Evolutionary conservation across 2,797 vertebrate genomes (phyloP), one percentile per base, ranked within the genome.

Genomic region (Eupleurogrammus muticus): DNA sequence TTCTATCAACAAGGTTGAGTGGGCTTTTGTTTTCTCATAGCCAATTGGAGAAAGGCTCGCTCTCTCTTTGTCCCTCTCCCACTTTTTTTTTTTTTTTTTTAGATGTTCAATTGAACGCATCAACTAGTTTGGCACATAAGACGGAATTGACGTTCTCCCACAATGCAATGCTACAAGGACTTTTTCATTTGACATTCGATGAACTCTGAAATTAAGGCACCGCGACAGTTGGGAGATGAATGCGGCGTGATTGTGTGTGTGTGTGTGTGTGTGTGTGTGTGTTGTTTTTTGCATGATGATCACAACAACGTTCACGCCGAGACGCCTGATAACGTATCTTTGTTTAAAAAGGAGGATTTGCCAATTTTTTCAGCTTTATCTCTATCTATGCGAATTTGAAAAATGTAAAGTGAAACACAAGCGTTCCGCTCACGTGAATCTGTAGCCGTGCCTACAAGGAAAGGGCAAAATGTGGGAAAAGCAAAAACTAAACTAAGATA

Each of bases 1-100:
- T 91, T 92, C 87, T 90, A 90, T 91, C 91, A 90, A 89, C 91
- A 92, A 92, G 90, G 91, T 91, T 91, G 91, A 92, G 90, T 90
- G 86, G 86, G 85, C 85, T 91, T 92, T 92, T 92, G 91, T 92
- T 89, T n/a, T 92, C 79, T 88, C 73, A 75, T 75, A 89, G 85
- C 85, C 86, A 90, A 89, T 86, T 88, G 83, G 87, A 92, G 79
- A 81, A 78, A 87, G 84, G 77, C 70, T 79, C n/a, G 47, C 78
- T 68, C 76, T 71, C 50, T 77, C 79, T 87, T 87, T 87, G 85
- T 85, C 69, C 73, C 40, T 53, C 56, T 75, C 54, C 38, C 50
- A n/a, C 19, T 9, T 52, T 73, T 70, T 77, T 76, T 77, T 77
- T 66, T 61, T 32, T 66, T 74, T 76, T 74, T 82, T 81, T 64